Evolutionary conservation across 2,797 vertebrate genomes (phyloP).

Genomic region (Lagorchestes hirsutus): DNA sequence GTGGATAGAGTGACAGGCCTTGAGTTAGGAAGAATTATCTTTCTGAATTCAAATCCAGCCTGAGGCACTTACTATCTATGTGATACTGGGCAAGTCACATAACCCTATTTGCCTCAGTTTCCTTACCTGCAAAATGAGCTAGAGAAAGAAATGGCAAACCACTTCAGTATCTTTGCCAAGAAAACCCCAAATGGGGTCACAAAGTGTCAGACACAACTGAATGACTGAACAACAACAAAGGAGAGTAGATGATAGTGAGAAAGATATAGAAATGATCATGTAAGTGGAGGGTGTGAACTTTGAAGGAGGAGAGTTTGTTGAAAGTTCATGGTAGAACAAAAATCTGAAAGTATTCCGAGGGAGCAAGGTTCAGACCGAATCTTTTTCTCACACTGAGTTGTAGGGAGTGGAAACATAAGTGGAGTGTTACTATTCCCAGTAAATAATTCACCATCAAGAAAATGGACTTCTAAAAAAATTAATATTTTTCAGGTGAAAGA

Average conservation of each 20-base stretch:
- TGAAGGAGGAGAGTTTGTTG: neutral
- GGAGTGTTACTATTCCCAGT: neutral
- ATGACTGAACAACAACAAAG: neutral
- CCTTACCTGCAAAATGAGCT: neutral
- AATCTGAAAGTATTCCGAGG: neutral
- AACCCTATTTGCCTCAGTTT: neutral
- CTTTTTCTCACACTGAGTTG: neutral
- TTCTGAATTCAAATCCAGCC: neutral
- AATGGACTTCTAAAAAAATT: neutral
- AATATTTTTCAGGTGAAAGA: neutral
- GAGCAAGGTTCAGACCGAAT: neutral
- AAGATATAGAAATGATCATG: neutral
- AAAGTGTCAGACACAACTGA: neutral
- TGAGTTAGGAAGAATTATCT: neutral
- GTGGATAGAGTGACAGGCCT: neutral
- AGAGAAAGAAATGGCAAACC: neutral
- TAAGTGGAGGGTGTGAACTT: neutral
- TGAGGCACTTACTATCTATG: neutral
- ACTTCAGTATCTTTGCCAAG: neutral
- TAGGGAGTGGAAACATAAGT: neutral
- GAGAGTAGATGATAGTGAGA: neutral
- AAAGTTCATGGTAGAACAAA: neutral
- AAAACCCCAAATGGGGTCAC: neutral
- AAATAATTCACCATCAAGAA: neutral
- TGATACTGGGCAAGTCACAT: neutral